A percentile compares a stretch with the other conserved stretches of the same genome.
Conservation (phyloP, 2,797 vertebrate species). For the Mus spretus region DNA sequence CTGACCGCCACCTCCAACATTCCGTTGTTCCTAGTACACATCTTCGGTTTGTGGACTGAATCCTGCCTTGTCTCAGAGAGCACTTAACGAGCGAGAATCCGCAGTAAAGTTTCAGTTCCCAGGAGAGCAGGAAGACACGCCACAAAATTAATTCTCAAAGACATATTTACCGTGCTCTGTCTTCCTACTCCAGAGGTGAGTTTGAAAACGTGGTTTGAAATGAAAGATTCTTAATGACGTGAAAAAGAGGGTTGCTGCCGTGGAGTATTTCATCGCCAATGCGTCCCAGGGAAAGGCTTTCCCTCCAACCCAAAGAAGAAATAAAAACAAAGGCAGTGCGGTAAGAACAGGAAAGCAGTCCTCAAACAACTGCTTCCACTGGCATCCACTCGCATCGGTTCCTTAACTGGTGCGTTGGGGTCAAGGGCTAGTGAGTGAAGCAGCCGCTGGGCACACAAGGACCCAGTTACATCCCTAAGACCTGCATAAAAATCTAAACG, state of each 20-base stretch:
- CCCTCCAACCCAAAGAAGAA: conserved; percentile 32
- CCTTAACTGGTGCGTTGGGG: not conserved
- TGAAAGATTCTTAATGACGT: conserved; percentile 51
- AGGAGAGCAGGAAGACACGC: conserved; percentile 14
- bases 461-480: not conserved
- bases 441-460: not conserved
- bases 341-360: not conserved
- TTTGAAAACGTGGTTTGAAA: conserved; percentile 58
- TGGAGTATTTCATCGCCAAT: conserved; percentile 55
- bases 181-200: conserved; percentile 69
- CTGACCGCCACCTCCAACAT: conserved; percentile 68
- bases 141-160: conserved; percentile 76
- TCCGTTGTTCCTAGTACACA: conserved; percentile 32
- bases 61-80: conserved; percentile 56
- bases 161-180: conserved; percentile 59
- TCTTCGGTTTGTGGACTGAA: conserved; percentile 4
- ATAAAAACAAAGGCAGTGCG: conserved; percentile 53
- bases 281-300: conserved; percentile 42
- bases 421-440: not conserved
- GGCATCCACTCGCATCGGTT: not conserved
- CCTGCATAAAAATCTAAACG: not conserved
- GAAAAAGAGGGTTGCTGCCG: conserved; percentile 56
- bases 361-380: conserved; percentile 26
- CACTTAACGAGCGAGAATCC: conserved; percentile 33
- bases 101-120: conserved; percentile 48